A percentile compares a stretch with the other conserved stretches of the same genome.
phyloP scores from a whole-genome alignment of 2,888 invertebrate species.

The Melipona beecheii region DNA sequence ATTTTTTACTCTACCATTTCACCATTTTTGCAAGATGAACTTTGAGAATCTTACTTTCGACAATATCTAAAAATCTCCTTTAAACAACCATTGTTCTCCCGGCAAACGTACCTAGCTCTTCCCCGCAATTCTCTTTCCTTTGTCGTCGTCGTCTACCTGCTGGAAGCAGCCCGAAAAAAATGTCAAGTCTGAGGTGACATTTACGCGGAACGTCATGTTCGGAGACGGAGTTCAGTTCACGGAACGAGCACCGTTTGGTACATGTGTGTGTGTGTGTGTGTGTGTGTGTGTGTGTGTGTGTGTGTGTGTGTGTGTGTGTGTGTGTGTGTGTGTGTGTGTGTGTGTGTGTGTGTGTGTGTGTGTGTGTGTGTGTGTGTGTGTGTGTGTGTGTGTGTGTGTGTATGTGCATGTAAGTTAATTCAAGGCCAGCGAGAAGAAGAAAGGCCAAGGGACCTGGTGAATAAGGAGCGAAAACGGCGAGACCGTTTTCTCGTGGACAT shows the following conservation, averaged over 20 bases:
- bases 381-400: too few relatives aligned
- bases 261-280: too few relatives aligned
- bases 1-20: too few relatives aligned
- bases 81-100: neutral
- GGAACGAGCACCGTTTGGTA: constrained; percentile 22
- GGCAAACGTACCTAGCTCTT: neutral
- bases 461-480: constrained; percentile 9
- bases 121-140: neutral
- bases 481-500: neutral
- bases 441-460: constrained; percentile 11
- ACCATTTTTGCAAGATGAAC: too few relatives aligned
- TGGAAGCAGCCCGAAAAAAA: neutral
- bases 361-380: too few relatives aligned
- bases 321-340: too few relatives aligned
- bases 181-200: neutral
- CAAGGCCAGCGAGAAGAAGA: constrained; percentile 44
- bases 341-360: too few relatives aligned
- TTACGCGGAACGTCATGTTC: constrained; percentile 4
- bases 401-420: constrained; percentile 34
- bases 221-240: constrained; percentile 10
- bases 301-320: too few relatives aligned
- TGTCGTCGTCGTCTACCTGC: neutral
- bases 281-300: too few relatives aligned
- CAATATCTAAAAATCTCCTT: neutral
- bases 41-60: neutral